phyloP scores from a whole-genome alignment of 2,888 invertebrate species.

The Melangyna quadrimaculata region DNA sequence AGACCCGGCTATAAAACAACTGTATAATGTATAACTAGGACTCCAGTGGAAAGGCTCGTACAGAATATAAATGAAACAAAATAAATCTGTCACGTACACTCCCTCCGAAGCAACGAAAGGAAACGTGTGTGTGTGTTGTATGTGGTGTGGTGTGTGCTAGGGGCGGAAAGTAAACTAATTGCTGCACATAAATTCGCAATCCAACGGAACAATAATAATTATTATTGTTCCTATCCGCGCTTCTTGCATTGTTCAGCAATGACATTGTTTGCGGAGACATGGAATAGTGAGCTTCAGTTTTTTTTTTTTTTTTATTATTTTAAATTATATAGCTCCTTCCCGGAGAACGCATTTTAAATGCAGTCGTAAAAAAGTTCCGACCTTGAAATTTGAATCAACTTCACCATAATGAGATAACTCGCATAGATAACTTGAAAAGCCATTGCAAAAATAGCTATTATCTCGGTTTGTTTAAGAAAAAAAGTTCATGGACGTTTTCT shows the following conservation, averaged over 20 bases:
- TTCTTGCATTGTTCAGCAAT: constrained; percentile 35
- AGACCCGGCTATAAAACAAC: background rate
- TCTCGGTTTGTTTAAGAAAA: background rate
- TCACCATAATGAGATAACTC: background rate
- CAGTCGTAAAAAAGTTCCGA: background rate
- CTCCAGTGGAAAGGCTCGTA: constrained; percentile 11
- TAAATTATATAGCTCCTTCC: background rate
- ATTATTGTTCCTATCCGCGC: constrained; percentile 45
- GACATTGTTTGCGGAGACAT: constrained; percentile 32
- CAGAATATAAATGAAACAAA: constrained; percentile 42
- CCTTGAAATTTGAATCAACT: constrained; percentile 2
- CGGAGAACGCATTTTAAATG: background rate
- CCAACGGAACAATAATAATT: constrained; percentile 58
- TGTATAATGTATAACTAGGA: background rate
- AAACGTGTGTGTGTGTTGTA: background rate
- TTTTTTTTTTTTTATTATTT: background rate
- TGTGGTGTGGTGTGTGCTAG: background rate
- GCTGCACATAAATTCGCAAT: constrained; percentile 61
- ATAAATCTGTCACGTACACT: constrained; percentile 59
- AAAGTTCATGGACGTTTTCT: background rate
- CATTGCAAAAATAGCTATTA: background rate
- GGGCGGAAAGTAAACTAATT: constrained; percentile 47
- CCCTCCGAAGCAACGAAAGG: background rate
- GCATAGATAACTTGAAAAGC: background rate
- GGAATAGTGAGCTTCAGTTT: background rate